Percentiles rank a stretch among this genome's conserved stretches.
These are phyloP conservation scores for Pitangus sulphuratus DNA, from an alignment of 2,797 vertebrate genomes.

Conservation along the genomic window DNA sequence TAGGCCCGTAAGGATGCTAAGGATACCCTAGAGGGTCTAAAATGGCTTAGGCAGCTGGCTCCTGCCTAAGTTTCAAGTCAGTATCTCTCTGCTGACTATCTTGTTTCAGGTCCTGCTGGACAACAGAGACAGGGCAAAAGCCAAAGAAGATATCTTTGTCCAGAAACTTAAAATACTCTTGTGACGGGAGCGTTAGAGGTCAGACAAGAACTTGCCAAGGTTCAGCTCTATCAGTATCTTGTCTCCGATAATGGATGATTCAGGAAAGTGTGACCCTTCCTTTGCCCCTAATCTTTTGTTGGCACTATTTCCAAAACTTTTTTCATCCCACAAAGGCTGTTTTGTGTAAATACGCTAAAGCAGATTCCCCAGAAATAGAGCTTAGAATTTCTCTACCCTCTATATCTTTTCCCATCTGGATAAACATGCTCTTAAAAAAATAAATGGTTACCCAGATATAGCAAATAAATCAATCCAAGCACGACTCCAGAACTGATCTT, in stretches of 20 bases:
- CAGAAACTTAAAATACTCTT: conserved; percentile 29
- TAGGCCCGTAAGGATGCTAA: not conserved
- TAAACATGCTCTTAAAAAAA: not conserved
- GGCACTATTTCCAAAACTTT: conserved; percentile 36
- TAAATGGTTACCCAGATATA: not conserved
- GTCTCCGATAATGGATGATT: conserved; percentile 29
- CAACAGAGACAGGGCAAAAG: not conserved
- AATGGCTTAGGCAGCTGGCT: not conserved
- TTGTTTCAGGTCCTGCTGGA: not conserved
- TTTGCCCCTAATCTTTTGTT: conserved; percentile 28
- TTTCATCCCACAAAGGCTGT: conserved; percentile 23
- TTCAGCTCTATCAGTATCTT: conserved; percentile 34
- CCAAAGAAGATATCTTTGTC: not conserved
- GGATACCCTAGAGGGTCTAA: not conserved
- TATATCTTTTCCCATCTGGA: not conserved
- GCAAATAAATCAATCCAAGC: not conserved
- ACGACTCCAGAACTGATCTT: not conserved
- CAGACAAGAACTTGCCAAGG: conserved; percentile 25
- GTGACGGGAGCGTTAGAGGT: conserved; percentile 16
- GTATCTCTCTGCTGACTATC: not conserved
- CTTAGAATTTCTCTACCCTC: not conserved
- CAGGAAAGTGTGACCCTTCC: conserved; percentile 36
- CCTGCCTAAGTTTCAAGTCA: not conserved
- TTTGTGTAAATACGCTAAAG: conserved; percentile 23
- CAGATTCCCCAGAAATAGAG: conserved; percentile 3